These are phyloP conservation scores for Drosophila kikkawai DNA, from an alignment of 1,140 invertebrate species.

Conservation along the genomic window DNA sequence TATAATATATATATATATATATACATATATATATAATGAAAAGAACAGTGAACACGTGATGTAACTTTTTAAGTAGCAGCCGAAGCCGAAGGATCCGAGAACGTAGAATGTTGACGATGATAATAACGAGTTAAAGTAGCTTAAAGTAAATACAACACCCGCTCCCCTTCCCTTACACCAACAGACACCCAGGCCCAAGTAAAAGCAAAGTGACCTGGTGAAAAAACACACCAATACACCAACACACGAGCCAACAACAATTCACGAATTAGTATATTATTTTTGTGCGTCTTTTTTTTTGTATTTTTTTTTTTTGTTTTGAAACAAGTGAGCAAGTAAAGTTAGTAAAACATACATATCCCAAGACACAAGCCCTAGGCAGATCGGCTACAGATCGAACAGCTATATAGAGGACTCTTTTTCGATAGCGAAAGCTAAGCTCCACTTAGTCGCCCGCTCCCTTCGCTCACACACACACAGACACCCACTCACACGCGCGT, in stretches of 20 bases:
- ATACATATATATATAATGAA: conserved; percentile 52
- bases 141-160: conserved; percentile 48
- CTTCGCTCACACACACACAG: conserved; percentile 26
- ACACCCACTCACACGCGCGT: conserved; percentile 34
- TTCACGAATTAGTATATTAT: conserved; percentile 41
- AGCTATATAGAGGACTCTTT: conserved; percentile 27
- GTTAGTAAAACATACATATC: conserved; percentile 52
- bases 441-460: conserved; percentile 24
- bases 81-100: conserved; percentile 50
- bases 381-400: conserved; percentile 24
- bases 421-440: conserved; percentile 34
- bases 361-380: conserved; percentile 9
- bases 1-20: conserved; percentile 29
- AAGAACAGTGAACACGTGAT: conserved; percentile 83
- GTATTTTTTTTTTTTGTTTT: neutral
- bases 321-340: conserved; percentile 22
- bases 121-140: conserved; percentile 70
- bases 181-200: conserved; percentile 31
- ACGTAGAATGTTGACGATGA: conserved; percentile 61
- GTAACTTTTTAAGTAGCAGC: conserved; percentile 80
- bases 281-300: conserved; percentile 56
- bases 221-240: conserved; percentile 9
- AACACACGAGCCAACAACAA: conserved; percentile 1
- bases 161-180: neutral
- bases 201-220: conserved; percentile 69